Conservation (phyloP, 1,140 invertebrate species). For the Sycophila sp. region DNA sequence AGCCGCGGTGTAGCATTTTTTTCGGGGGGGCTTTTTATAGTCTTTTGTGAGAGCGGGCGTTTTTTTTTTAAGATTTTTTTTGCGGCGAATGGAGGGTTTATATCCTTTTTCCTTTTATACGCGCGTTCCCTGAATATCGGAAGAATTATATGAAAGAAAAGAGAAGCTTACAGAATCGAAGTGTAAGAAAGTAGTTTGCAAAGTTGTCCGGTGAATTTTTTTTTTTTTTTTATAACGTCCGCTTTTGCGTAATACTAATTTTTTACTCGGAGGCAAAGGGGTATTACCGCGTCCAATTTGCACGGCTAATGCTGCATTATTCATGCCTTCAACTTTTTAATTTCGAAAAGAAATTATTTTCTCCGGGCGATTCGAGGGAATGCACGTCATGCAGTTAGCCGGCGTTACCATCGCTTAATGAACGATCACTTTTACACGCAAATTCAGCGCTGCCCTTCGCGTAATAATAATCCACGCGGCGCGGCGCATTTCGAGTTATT, state of each 20-base stretch:
- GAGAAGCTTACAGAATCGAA: too few species aligned
- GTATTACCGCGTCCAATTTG: neutral
- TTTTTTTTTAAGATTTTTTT: too few species aligned
- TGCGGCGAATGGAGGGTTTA: too few species aligned
- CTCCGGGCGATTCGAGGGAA: neutral
- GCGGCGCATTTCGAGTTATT: conserved; percentile 20
- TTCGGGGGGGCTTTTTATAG: neutral
- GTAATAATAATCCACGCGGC: conserved; percentile 1
- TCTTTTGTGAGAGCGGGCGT: neutral
- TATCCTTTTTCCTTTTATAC: too few species aligned
- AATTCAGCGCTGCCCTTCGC: neutral
- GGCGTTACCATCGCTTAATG: neutral
- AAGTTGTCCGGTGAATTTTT: too few species aligned
- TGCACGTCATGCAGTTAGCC: neutral
- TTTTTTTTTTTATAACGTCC: too few species aligned
- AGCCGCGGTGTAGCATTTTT: neutral
- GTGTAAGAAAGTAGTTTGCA: too few species aligned
- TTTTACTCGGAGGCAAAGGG: neutral
- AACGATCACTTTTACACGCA: neutral
- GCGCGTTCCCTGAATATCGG: too few species aligned
- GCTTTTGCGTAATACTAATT: neutral
- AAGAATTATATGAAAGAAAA: too few species aligned
- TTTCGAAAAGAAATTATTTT: conserved; percentile 7
- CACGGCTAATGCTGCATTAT: neutral
- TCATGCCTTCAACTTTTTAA: neutral